Evolutionary conservation across 2,888 invertebrate genomes (phyloP).

Genomic region (Bimastos eiseni): DNA sequence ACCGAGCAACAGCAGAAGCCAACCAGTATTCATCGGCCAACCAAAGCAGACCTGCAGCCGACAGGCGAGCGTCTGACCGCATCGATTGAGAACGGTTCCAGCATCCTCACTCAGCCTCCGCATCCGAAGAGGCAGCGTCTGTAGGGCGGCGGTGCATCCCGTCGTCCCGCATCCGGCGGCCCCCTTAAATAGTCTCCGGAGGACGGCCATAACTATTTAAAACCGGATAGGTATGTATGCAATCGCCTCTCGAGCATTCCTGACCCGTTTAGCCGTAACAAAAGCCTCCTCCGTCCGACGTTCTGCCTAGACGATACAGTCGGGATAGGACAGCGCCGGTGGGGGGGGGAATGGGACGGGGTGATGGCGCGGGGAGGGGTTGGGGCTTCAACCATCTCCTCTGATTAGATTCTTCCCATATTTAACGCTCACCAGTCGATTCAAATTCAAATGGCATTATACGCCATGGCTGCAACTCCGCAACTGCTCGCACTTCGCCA

Average conservation of each 20-base stretch:
- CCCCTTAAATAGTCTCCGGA: constrained; percentile 6
- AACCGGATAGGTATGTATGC: constrained; percentile 3
- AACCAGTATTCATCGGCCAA: not conserved
- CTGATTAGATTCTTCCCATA: not conserved
- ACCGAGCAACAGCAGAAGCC: not conserved
- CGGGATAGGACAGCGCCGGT: too few species aligned
- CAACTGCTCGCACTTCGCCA: too few species aligned
- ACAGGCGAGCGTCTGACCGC: too few species aligned
- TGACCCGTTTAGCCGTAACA: constrained; percentile 6
- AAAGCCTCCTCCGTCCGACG: not conserved
- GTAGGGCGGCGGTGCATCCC: not conserved
- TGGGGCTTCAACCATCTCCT: not conserved
- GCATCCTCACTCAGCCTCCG: not conserved
- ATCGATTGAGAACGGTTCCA: not conserved
- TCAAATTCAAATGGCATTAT: not conserved
- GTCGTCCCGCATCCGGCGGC: not conserved
- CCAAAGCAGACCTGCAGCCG: not conserved
- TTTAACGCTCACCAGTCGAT: not conserved
- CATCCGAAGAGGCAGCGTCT: not conserved
- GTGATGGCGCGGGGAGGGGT: too few species aligned
- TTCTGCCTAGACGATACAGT: not conserved
- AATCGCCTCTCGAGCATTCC: not conserved
- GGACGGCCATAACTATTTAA: constrained; percentile 13
- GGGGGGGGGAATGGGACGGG: too few species aligned
- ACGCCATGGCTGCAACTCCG: too few species aligned